Evolutionary conservation across 2,113 vertebrate genomes (phyloP).

Genomic region (Tachysurus vachellii): DNA sequence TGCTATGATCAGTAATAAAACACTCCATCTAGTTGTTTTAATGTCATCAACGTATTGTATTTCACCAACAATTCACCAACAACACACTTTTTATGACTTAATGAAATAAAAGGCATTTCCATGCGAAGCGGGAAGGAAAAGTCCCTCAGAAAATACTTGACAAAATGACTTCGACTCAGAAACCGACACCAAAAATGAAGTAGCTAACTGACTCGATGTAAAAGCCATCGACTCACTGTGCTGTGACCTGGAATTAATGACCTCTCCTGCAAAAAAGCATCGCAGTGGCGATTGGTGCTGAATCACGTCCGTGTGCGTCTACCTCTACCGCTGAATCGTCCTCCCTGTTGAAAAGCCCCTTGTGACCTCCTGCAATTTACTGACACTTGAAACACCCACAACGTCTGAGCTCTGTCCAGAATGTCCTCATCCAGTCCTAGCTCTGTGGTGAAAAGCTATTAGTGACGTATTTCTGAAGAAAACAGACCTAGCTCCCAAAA

Average conservation of each 20-base stretch:
- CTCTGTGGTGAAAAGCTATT: neutral
- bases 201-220: neutral
- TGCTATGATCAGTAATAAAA: neutral
- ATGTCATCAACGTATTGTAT: too few species aligned
- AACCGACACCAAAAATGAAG: neutral
- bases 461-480: neutral
- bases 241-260: conserved; percentile 3
- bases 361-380: neutral
- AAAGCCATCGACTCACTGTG: neutral
- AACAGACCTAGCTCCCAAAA: neutral
- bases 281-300: neutral
- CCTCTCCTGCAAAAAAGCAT: neutral
- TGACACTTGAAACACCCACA: conserved; percentile 4
- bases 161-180: neutral
- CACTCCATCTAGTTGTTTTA: neutral
- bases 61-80: neutral
- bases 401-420: neutral
- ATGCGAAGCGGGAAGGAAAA: neutral
- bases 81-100: neutral
- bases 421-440: neutral
- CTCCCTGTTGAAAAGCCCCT: neutral
- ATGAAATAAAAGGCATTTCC: neutral
- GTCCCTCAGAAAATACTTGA: neutral
- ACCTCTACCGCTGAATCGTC: neutral
- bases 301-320: neutral